Conservation (phyloP, 2,797 vertebrate species). For the Characodon lateralis region DNA sequence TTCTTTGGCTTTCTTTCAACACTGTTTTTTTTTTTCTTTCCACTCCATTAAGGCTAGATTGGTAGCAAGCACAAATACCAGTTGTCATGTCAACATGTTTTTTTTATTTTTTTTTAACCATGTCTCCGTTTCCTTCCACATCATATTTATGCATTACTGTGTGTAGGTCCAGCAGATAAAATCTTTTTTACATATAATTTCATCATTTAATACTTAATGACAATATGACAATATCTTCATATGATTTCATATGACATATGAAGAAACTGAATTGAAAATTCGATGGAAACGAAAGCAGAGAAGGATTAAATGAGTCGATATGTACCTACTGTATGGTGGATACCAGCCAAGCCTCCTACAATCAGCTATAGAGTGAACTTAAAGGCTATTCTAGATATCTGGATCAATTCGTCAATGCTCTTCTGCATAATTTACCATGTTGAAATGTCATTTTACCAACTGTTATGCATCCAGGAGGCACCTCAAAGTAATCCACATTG, state of each 20-base stretch:
- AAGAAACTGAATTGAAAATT: not conserved
- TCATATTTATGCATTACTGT: not conserved
- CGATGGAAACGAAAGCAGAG: not conserved
- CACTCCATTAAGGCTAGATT: not conserved
- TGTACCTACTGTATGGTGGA: slow-evolving; percentile 18
- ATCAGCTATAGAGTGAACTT: slow-evolving; percentile 35
- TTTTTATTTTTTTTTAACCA: not conserved
- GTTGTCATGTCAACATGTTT: not conserved
- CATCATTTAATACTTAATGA: not conserved
- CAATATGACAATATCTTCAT: too few relatives aligned
- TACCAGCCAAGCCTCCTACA: slow-evolving; percentile 40
- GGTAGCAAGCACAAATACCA: not conserved
- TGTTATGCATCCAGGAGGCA: slow-evolving; percentile 33
- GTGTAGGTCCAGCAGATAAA: not conserved
- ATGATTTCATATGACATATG: too few relatives aligned
- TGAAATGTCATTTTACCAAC: slow-evolving; percentile 48
- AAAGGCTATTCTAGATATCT: slow-evolving; percentile 57
- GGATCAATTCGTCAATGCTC: slow-evolving; percentile 56
- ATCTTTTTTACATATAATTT: not conserved
- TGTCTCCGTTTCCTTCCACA: not conserved
- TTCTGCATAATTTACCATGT: slow-evolving; percentile 46
- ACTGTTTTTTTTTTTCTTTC: too few relatives aligned
- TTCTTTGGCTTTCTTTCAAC: too few relatives aligned
- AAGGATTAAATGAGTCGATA: slow-evolving; percentile 13
- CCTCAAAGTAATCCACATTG: slow-evolving; percentile 53